Percentiles rank a stretch among this genome's conserved stretches.
Conservation (phyloP, 2,797 vertebrate genomes). For the Micropoecilia bifurca region DNA sequence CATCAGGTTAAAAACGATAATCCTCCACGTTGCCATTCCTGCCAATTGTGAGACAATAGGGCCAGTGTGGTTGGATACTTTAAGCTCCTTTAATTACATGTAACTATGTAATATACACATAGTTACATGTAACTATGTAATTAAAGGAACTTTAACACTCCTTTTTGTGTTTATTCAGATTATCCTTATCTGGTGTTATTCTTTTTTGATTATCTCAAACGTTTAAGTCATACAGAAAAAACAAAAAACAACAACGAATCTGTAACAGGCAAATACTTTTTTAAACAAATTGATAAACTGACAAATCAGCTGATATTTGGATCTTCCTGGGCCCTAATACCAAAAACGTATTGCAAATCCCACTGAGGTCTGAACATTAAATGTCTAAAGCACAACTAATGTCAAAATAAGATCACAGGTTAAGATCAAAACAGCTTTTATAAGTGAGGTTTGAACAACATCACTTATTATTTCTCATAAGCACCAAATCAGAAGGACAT, state of each 20-base stretch:
- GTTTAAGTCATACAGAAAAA: background rate
- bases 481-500: background rate
- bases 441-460: background rate
- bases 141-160: too few relatives aligned
- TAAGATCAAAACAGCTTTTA: background rate
- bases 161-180: background rate
- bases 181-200: background rate
- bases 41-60: background rate
- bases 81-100: constrained; percentile 1
- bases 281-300: background rate
- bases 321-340: background rate
- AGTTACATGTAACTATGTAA: too few relatives aligned
- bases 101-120: too few relatives aligned
- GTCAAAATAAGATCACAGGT: background rate
- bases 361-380: too few relatives aligned
- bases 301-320: background rate
- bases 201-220: background rate
- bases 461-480: background rate
- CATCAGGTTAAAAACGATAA: background rate
- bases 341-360: background rate
- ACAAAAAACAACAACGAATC: background rate
- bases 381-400: background rate
- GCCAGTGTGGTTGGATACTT: background rate
- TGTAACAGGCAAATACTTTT: background rate
- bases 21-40: background rate